phyloP scores from a whole-genome alignment of 2,797 vertebrate genomes.

The Poecilia gillii region DNA sequence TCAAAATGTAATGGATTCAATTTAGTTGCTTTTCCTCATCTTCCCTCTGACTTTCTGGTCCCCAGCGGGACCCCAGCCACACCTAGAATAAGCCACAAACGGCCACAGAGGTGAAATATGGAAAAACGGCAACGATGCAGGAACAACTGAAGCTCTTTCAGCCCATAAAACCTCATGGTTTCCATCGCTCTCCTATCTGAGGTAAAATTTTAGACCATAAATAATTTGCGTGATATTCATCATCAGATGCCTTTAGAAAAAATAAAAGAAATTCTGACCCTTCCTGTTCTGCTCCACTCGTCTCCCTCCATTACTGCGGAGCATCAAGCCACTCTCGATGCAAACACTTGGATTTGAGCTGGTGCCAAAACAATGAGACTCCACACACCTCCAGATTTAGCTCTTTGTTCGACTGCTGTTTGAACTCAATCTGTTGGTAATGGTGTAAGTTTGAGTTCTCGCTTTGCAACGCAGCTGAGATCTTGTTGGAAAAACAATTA shows the following conservation, averaged over 20 bases:
- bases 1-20: no score
- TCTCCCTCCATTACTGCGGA: conserved; percentile 45
- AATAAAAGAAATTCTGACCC: neutral
- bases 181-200: neutral
- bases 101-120: conserved; percentile 9
- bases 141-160: neutral
- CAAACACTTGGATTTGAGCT: conserved; percentile 46
- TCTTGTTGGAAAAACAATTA: conserved; percentile 10
- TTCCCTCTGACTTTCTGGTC: no score
- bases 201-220: neutral
- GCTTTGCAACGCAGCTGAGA: conserved; percentile 9
- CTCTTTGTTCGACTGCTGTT: conserved; percentile 27
- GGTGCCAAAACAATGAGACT: conserved; percentile 42
- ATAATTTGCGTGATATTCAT: neutral
- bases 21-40: no score
- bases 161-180: neutral
- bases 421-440: conserved; percentile 24
- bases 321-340: conserved; percentile 48
- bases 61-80: no score
- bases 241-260: neutral
- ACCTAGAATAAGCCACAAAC: conserved; percentile 1
- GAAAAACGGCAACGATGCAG: neutral
- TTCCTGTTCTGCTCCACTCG: conserved; percentile 31
- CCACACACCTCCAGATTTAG: conserved; percentile 44
- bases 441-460: conserved; percentile 18